Base-by-base conservation (phyloP, 2,113 vertebrate genomes). In the Megaceryle torquata region DNA sequence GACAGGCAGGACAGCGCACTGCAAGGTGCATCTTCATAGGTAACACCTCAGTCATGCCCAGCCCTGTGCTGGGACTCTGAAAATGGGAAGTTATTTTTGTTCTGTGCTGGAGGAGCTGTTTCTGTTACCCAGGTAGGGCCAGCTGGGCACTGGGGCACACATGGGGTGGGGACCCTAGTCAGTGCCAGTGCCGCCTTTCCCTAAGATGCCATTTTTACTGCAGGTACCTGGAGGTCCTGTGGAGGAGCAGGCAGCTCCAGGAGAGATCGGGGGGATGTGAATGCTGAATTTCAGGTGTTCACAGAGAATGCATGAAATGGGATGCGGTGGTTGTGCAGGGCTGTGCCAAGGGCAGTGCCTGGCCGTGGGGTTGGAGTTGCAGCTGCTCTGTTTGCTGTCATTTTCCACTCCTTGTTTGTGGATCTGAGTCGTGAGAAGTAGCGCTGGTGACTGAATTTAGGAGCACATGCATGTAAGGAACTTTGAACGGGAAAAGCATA, bases 221-320 rank as follows among this genome's bases (percentile, higher is more conserved):
- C 28, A 53, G 67, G 56, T 35, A 39, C 51, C 29, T 1, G 3
- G 29, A 33, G 53, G 22, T 31, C 3, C 46, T 15, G 2, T 19
- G 37, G 43, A 54, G 19, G 29, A 63, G n/a, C 22, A 48, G 29
- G 29, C 50, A 25, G 22, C 26, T 9, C 22, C 43, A 13, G 77
- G 50, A 63, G 11, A 0, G 24, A 25, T 25, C 2, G 1, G 26
- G 43, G 19, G 10, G 21, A 6, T 35, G 4, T 35, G 63, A 69
- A 17, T 19, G 82, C 69, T 95, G 78, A 44, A 59, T 94, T 94
- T 94, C 63, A 76, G 70, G 64, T 29, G 18, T 80, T 63, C 43
- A 28, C 20, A 54, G 88, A 60, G 63, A 53, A 51, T 11, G 11
- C 21, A 61, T 64, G 88, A 57, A 50, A 56, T 33, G 57, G 33